Evolutionary conservation across 2,888 invertebrate genomes (phyloP), one percentile per base, ranked within the genome.

Genomic region (Lycophotia porphyrea): DNA sequence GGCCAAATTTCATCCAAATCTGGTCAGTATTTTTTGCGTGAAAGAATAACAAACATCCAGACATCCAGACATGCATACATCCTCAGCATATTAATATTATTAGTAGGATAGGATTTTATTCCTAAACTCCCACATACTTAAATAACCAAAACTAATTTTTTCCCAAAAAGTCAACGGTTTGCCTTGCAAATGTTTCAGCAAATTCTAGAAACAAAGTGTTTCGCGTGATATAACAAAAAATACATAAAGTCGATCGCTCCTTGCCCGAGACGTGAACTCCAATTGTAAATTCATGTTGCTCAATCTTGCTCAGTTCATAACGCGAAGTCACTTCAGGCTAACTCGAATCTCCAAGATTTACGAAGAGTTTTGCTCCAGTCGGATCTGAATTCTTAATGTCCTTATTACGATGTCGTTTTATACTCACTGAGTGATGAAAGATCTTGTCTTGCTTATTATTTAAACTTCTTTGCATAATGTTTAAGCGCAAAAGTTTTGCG

Each of bases 261-360:
- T 5, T 47, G 67, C 58, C 21, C 42, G 69, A 69, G 44, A 76
- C 55, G 58, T 44, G 65, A 73, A 72, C 63, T 82, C 76, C 70
- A 77, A 90, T 91, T 89, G 78, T 80, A 76, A 88, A 91, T 91
- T 90, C 85, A 90, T 89, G 83, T 61, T 78, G 61, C 74, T 83
- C 71, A 86, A 86, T 88, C 81, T 85, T 73, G 44, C 80, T 82
- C 71, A 82, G 79, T 84, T 84, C 70, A 86, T 80, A 82, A 85
- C 74, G 75, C 63, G 42, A 80, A 77, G 78, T 82, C 36, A 67
- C 68, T 72, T 67, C 65, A 42, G 79, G 70, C 70, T 84, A 78
- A 86, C 72, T 84, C 61, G 63, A 83, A 82, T 82, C 80, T 84
- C 34, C 69, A 76, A 83, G 81, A 88, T 87, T 87, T 82, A 78